Evolutionary conservation across 1,140 invertebrate genomes (phyloP), one percentile per base, ranked within the genome.

Genomic region (Bombyx mandarina): DNA sequence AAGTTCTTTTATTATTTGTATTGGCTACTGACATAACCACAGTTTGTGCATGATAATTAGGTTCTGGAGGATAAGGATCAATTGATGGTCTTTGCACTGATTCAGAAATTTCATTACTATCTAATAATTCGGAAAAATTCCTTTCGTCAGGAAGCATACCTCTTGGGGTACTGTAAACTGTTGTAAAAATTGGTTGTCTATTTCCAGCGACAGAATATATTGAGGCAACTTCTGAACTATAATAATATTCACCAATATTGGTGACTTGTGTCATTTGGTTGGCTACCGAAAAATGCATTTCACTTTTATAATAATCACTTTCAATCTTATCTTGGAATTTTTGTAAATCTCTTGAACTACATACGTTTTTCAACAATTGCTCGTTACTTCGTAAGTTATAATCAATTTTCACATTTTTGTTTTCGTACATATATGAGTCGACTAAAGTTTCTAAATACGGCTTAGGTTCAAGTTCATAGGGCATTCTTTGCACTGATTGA

Each of bases 191-290:
- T 67, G 92, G 90, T 74, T 91, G 89, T 52, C 91, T 88, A 81
- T 93, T 93, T 59, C 92, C 93, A 47, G 93, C 93, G 10, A 94
- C 91, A 1, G 93, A 94, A 75, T 94, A 94, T 67, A 94, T 93
- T 47, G 91, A 92, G 18, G 92, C 90, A 65, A 91, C 91, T 67
- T 93, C 91, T 65, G 88, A 89, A 46, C 89, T 82, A 69, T 90
- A 92, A 64, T 89, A 79, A 69, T 88, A 91, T 67, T 92, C 91
- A 58, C 73, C 73, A 56, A 81, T 71, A 70, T 79, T 84, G 57
- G 64, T 76, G 44, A 74, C 58, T 63, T 71, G 66, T 51, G 76
- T 72, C 63, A 63, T 74, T 72, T 79, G 71, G 62, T 63, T 66
- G 12, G 68, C 57, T 52, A 67, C 67, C 44, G 77, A 63, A 74